phyloP scores from a whole-genome alignment of 2,888 invertebrate genomes.

The Nemurella pictetii region DNA sequence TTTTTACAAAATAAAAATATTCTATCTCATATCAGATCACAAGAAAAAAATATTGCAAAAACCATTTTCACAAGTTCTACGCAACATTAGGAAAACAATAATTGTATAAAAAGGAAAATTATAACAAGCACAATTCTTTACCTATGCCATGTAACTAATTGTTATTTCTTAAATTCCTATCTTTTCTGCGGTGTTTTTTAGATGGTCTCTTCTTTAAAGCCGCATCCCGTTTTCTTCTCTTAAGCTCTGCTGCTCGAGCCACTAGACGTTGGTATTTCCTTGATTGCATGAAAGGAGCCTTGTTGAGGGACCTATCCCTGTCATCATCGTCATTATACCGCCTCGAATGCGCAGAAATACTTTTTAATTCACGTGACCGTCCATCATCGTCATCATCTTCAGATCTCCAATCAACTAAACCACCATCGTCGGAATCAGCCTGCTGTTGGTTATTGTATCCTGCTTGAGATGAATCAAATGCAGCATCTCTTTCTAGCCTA shows the following conservation, averaged over 20 bases:
- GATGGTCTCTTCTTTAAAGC: neutral
- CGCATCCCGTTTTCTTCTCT: neutral
- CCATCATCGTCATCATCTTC: neutral
- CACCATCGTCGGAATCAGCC: too few species aligned
- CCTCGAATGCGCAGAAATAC: neutral
- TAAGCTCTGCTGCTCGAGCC: neutral
- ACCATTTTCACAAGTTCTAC: neutral
- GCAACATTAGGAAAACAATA: neutral
- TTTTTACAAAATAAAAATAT: neutral
- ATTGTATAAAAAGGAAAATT: neutral
- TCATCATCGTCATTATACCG: neutral
- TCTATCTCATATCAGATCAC: neutral
- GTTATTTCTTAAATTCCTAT: too few species aligned
- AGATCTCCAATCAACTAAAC: too few species aligned
- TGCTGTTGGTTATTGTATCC: neutral
- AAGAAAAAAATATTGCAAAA: neutral
- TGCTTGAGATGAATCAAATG: neutral
- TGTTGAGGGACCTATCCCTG: neutral
- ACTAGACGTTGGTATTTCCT: neutral
- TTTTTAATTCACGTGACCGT: neutral
- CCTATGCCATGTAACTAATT: neutral
- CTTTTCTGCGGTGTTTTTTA: neutral
- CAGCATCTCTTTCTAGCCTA: neutral
- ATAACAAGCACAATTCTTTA: neutral
- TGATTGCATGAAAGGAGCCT: neutral